A percentile compares a stretch with the other conserved stretches of the same genome.
phyloP scores from a whole-genome alignment of 2,888 invertebrate genomes.

The Macaria notata region DNA sequence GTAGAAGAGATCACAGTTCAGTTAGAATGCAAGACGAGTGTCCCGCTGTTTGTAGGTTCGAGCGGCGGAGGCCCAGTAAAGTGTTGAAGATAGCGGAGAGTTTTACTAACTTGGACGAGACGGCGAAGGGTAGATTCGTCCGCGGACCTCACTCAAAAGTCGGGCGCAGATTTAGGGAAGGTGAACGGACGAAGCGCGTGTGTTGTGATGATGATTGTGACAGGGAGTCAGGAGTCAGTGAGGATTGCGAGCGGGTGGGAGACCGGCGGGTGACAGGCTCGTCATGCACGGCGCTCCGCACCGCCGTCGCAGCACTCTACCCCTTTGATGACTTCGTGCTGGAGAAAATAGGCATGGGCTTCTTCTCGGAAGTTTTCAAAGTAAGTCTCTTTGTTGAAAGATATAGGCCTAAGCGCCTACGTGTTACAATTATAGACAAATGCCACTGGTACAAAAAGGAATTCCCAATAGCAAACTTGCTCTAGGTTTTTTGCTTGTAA shows the following conservation, averaged over 20 bases:
- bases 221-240: slow-evolving; percentile 78
- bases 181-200: slow-evolving; percentile 68
- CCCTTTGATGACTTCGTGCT: slow-evolving; percentile 96
- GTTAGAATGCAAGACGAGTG: slow-evolving; percentile 79
- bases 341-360: slow-evolving; percentile 96
- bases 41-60: slow-evolving; percentile 68
- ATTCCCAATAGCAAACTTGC: no score
- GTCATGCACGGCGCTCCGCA: slow-evolving; percentile 94
- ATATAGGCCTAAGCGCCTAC: no score
- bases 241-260: slow-evolving; percentile 72
- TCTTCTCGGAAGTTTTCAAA: slow-evolving; percentile 99
- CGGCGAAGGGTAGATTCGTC: slow-evolving; percentile 72
- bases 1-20: slow-evolving; percentile 51
- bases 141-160: slow-evolving; percentile 71
- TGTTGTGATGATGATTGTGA: slow-evolving; percentile 77
- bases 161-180: slow-evolving; percentile 61
- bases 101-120: slow-evolving; percentile 78
- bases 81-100: slow-evolving; percentile 80
- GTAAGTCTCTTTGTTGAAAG: slow-evolving; percentile 79
- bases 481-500: no score
- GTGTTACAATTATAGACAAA: no score
- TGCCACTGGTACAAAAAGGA: no score
- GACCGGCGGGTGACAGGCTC: slow-evolving; percentile 74
- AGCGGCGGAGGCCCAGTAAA: slow-evolving; percentile 76
- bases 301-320: slow-evolving; percentile 95